These are phyloP conservation scores for Cephus cinctus DNA, from an alignment of 1,140 invertebrate genomes.

Conservation along the genomic window DNA sequence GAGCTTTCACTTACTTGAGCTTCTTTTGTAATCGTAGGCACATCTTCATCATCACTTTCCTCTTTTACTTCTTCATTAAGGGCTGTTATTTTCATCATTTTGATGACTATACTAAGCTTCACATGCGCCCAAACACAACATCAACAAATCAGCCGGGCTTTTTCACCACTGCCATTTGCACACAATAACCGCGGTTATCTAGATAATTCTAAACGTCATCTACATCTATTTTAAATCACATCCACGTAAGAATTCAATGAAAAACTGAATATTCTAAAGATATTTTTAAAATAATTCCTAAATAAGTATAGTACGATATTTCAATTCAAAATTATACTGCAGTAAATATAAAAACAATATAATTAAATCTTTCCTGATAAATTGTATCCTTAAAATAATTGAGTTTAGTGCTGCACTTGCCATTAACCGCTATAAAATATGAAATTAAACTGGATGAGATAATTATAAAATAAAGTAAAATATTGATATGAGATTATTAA, in stretches of 20 bases:
- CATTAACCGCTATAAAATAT: no score
- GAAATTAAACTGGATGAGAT: no score
- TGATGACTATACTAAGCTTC: slow-evolving; percentile 19
- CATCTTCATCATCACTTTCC: slow-evolving; percentile 60
- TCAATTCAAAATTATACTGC: no score
- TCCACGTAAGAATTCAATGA: not conserved
- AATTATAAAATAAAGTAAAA: no score
- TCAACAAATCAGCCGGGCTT: slow-evolving; percentile 9
- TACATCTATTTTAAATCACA: not conserved
- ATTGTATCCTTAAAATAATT: no score
- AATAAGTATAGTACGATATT: not conserved
- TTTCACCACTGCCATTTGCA: not conserved
- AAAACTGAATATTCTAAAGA: not conserved
- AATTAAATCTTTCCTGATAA: no score
- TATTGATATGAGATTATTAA: no score
- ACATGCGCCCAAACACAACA: not conserved
- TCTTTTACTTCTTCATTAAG: slow-evolving; percentile 66
- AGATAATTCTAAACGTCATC: not conserved
- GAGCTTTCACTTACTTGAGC: slow-evolving; percentile 56
- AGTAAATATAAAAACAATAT: no score
- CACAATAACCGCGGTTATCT: no score
- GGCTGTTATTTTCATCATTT: slow-evolving; percentile 69
- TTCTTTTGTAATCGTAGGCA: slow-evolving; percentile 63
- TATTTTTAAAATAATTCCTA: not conserved
- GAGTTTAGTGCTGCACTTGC: no score